Conservation (phyloP, 2,797 vertebrate species). For the Eleutherodactylus coqui region DNA sequence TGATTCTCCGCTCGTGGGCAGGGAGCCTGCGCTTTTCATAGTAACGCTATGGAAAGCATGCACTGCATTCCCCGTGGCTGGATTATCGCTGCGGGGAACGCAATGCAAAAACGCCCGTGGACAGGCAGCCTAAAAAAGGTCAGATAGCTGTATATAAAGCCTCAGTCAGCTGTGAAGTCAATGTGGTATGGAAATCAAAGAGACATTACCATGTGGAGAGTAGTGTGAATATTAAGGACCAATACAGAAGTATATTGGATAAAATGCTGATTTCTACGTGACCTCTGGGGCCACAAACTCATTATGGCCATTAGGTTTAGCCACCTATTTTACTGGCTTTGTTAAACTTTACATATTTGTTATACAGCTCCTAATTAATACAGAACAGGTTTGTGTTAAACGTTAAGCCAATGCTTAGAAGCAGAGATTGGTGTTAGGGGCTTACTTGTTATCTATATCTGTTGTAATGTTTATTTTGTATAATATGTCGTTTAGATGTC, state of each 20-base stretch:
- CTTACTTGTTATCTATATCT: neutral
- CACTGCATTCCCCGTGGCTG: too few species aligned
- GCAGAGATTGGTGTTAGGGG: conserved; percentile 20
- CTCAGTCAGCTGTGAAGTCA: neutral
- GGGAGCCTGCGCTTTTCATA: too few species aligned
- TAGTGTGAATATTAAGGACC: too few species aligned
- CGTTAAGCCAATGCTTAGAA: conserved; percentile 40
- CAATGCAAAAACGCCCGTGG: too few species aligned
- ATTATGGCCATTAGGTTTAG: too few species aligned
- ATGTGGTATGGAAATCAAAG: neutral
- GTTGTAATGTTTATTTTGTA: neutral
- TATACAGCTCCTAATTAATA: neutral
- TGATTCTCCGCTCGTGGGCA: too few species aligned
- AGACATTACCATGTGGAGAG: too few species aligned
- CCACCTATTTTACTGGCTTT: neutral
- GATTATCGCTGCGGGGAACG: too few species aligned
- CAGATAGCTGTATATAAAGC: neutral
- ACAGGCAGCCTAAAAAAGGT: too few species aligned
- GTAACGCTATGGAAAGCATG: too few species aligned
- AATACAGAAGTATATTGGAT: neutral
- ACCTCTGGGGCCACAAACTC: too few species aligned
- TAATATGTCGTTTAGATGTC: neutral
- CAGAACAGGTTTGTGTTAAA: conserved; percentile 7
- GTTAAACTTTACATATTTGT: neutral
- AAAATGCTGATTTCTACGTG: too few species aligned